A percentile compares a stretch with the other conserved stretches of the same genome.
Evolutionary conservation across 2,797 vertebrate genomes (phyloP).

Genomic region (Falco cherrug): DNA sequence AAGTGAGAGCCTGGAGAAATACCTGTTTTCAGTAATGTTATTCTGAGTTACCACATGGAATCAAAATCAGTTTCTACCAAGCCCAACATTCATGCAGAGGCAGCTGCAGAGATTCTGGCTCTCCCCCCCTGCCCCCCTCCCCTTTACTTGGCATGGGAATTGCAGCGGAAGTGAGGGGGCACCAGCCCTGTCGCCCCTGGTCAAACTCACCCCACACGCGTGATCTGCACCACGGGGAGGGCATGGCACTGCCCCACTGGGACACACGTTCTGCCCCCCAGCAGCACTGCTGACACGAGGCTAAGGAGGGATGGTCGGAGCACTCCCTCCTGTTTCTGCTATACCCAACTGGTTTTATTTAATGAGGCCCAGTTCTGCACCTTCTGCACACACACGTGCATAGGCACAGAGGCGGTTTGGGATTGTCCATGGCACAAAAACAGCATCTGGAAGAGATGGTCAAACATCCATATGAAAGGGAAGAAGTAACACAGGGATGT

Average conservation of each 20-base stretch:
- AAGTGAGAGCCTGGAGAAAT: not conserved
- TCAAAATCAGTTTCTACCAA: not conserved
- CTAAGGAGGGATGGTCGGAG: not conserved
- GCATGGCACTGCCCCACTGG: rapidly evolving
- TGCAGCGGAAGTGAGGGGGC: not conserved
- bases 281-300: not conserved
- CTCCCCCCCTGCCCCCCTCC: not conserved
- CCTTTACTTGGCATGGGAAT: not conserved
- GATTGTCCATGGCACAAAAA: not conserved
- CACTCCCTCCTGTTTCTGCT: not conserved
- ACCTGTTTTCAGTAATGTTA: not conserved
- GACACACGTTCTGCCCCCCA: not conserved
- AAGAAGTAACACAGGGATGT: rapidly evolving
- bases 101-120: not conserved
- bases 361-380: not conserved
- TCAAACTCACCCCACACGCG: rapidly evolving
- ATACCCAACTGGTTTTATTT: not conserved
- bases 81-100: rapidly evolving
- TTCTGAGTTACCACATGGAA: not conserved
- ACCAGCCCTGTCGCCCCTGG: not conserved
- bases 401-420: not conserved
- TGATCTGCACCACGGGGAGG: rapidly evolving
- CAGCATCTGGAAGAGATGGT: not conserved
- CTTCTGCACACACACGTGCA: rapidly evolving
- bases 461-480: not conserved